A percentile compares a stretch with the other conserved stretches of the same genome.
Conservation (phyloP, 2,113 vertebrate genomes). For the Eonycteris spelaea region DNA sequence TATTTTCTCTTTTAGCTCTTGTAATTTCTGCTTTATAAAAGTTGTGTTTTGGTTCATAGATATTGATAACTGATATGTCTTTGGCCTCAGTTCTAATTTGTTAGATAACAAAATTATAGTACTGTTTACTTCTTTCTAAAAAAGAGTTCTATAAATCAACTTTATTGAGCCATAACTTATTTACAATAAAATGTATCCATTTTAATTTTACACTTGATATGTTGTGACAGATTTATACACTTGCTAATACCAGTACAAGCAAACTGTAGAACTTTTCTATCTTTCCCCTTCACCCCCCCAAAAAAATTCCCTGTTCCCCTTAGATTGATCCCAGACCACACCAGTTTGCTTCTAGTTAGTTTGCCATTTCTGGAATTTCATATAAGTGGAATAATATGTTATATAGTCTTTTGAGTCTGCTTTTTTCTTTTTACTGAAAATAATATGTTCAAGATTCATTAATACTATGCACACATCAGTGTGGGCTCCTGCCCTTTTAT, state of each 20-base stretch:
- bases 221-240: not conserved
- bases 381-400: not conserved
- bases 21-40: not conserved
- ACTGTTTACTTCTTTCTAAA: not conserved
- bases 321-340: not conserved
- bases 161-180: not conserved
- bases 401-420: not conserved
- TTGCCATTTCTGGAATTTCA: not conserved
- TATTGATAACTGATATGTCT: not conserved
- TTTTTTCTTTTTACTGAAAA: not conserved
- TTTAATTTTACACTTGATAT: not conserved
- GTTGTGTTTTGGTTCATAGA: not conserved
- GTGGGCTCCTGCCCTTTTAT: not conserved
- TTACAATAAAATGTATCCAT: not conserved
- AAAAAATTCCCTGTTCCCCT: not conserved
- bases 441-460: not conserved
- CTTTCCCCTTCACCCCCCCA: too few relatives aligned
- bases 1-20: not conserved
- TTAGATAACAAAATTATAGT: not conserved
- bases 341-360: not conserved
- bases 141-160: not conserved
- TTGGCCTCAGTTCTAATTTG: not conserved
- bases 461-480: not conserved
- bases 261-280: not conserved
- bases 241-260: not conserved